phyloP scores from a whole-genome alignment of 2,888 invertebrate genomes.

The Polietes domitor region DNA sequence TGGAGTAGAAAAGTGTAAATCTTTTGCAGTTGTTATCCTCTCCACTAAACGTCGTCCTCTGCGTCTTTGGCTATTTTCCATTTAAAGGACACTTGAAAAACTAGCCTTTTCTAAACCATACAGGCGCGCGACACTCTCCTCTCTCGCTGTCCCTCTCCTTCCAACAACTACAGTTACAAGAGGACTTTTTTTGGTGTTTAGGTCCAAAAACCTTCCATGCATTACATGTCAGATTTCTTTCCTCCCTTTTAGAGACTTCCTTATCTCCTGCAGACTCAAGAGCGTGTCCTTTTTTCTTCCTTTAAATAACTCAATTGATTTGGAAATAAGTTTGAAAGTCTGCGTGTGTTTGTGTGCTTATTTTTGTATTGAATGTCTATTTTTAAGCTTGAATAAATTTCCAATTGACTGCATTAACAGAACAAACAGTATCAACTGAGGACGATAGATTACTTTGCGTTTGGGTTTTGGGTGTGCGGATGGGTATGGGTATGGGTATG shows the following conservation, averaged over 20 bases:
- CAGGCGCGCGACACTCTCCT: constrained; percentile 17
- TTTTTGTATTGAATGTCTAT: constrained; percentile 56
- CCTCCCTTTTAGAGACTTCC: not conserved
- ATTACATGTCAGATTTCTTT: constrained; percentile 12
- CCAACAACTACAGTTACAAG: not conserved
- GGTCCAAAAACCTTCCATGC: not conserved
- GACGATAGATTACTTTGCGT: not conserved
- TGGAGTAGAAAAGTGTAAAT: not conserved
- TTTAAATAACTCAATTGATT: constrained; percentile 66
- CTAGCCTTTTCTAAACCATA: constrained; percentile 3
- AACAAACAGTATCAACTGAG: constrained; percentile 45
- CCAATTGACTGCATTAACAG: constrained; percentile 68
- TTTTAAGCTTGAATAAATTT: constrained; percentile 70
- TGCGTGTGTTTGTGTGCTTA: constrained; percentile 6
- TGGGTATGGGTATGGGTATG: not conserved
- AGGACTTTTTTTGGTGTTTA: not conserved
- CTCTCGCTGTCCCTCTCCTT: not conserved
- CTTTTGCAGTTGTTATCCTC: not conserved
- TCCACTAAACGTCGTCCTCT: not conserved
- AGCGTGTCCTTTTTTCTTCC: constrained; percentile 49
- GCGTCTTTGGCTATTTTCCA: not conserved
- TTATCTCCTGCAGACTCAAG: not conserved
- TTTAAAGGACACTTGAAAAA: constrained; percentile 40
- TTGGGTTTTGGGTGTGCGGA: not conserved
- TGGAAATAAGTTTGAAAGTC: constrained; percentile 53